A percentile compares a stretch with the other conserved stretches of the same genome.
phyloP scores from a whole-genome alignment of 2,888 invertebrate species.

The Cyclophora punctaria region DNA sequence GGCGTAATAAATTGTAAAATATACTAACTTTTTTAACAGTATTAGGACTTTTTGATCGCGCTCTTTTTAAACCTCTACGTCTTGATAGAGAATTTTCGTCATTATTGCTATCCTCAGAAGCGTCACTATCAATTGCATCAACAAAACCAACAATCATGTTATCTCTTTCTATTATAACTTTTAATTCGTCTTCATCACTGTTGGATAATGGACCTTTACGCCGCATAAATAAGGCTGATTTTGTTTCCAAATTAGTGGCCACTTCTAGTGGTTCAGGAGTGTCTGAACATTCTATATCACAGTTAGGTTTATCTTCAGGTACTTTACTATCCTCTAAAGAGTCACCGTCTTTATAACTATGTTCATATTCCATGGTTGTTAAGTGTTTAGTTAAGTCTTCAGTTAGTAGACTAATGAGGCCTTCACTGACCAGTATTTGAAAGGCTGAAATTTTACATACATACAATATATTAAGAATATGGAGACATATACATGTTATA shows the following conservation, averaged over 20 bases:
- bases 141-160: constrained; percentile 67
- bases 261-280: not conserved
- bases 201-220: constrained; percentile 38
- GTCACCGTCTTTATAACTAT: constrained; percentile 32
- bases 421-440: constrained; percentile 64
- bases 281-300: no score
- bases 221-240: constrained; percentile 36
- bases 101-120: constrained; percentile 52
- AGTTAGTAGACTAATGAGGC: constrained; percentile 54
- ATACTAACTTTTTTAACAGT: constrained; percentile 41
- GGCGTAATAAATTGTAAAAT: not conserved
- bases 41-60: constrained; percentile 45
- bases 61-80: constrained; percentile 45
- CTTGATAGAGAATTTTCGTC: constrained; percentile 32
- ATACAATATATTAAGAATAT: not conserved
- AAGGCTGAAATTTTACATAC: constrained; percentile 39
- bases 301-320: not conserved
- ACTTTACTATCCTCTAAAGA: not conserved
- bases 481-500: no score
- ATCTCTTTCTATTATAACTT: constrained; percentile 64
- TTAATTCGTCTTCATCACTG: constrained; percentile 52
- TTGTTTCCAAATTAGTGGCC: constrained; percentile 21
- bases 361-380: constrained; percentile 58
- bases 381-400: constrained; percentile 56
- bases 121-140: constrained; percentile 57